Evolutionary conservation across 2,113 vertebrate species (phyloP), one percentile per base, ranked within the genome.

Genomic region (Rhinogobius similis): DNA sequence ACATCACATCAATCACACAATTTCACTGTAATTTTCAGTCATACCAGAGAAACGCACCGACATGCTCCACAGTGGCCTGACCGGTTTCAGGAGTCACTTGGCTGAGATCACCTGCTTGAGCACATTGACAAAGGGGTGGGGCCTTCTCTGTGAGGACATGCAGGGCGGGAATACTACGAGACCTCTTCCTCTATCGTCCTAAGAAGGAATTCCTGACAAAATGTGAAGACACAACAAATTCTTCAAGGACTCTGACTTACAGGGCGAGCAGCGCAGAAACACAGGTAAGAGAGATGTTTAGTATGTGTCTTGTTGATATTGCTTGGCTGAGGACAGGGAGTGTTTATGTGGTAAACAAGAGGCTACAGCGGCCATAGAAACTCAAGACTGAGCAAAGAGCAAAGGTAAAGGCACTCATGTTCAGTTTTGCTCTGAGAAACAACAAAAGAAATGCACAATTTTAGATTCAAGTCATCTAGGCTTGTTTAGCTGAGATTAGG

Each of bases 91-190:
- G 26, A 3, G 24, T 10, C 24, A 76, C 62, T 78, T 73, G 26
- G 23, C 7, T 70, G 65, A 72, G 80, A 81, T 82, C 38, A 87
- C 84, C 84, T 87, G 76, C 75, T 18, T 7, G 63, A 76, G 14
- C 87, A 83, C 64, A 77, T 64, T 81, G 75, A 78, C 70, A 68
- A 16, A 84, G 84, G 70, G 90, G 88, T 65, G 90, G 70, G 87
- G 83, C 5, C 61, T 61, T 83, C 63, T 29, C 11, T 8, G 68
- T 58, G 55, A 78, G 58, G 70, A 50, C 52, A 63, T 56, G 65
- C 41, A 24, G 69, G 63, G 66, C 11, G 72, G 83, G 68, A 77
- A 72, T 6, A 78, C 32, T 61, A 43, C 78, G 38, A 58, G 32
- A 65, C 43, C 16, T 70, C 69, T 56, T 70, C n/a, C 59, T 73